These are phyloP conservation scores for Campoplex capitator DNA, from an alignment of 2,888 invertebrate species.

Conservation along the genomic window DNA sequence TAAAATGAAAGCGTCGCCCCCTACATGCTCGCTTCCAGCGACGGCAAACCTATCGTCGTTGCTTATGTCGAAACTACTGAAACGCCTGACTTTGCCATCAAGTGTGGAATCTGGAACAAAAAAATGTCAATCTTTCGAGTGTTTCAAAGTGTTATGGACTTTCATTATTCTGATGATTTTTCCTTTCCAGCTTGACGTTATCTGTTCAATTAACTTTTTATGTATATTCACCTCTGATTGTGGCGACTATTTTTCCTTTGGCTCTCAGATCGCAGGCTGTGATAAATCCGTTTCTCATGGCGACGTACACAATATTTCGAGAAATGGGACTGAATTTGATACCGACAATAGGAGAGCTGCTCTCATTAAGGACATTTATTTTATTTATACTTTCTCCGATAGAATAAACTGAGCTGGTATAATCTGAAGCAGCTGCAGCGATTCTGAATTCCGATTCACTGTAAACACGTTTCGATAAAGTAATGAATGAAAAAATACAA, in stretches of 20 bases:
- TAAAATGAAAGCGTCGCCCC: constrained; percentile 90
- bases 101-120: constrained; percentile 78
- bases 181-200: neutral
- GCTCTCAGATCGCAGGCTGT: constrained; percentile 88
- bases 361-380: constrained; percentile 84
- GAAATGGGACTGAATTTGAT: constrained; percentile 87
- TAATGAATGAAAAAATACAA: neutral
- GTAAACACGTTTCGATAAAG: constrained; percentile 23
- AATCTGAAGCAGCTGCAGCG: constrained; percentile 85
- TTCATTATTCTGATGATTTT: neutral
- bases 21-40: constrained; percentile 90
- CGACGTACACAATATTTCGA: constrained; percentile 87
- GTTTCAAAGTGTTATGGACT: no score
- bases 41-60: constrained; percentile 89
- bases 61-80: constrained; percentile 91
- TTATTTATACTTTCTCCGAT: constrained; percentile 83
- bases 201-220: neutral
- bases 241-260: constrained; percentile 84
- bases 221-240: constrained; percentile 83
- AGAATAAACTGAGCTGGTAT: constrained; percentile 85
- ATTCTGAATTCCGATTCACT: constrained; percentile 84
- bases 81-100: constrained; percentile 86
- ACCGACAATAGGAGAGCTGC: constrained; percentile 86
- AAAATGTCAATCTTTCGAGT: constrained; percentile 11
- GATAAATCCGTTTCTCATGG: constrained; percentile 86